A percentile compares a stretch with the other conserved stretches of the same genome.
Conservation (phyloP, 2,113 vertebrate genomes). For the Oreochromis aureus region DNA sequence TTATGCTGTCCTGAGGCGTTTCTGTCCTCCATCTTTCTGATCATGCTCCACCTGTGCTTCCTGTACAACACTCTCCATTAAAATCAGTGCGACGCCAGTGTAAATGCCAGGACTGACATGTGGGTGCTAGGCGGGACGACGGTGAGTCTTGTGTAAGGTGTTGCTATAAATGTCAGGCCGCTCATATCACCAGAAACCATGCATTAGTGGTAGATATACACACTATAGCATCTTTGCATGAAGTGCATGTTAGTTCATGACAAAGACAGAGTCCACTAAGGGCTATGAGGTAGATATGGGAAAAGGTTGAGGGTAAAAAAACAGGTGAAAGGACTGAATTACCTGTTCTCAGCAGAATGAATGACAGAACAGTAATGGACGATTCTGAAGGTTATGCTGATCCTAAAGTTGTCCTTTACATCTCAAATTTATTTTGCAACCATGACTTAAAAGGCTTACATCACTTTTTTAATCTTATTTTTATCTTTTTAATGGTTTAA, state of each 20-base stretch:
- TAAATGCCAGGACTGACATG: slow-evolving; percentile 8
- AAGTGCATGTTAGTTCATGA: neutral
- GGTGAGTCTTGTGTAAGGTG: neutral
- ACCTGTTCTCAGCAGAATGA: neutral
- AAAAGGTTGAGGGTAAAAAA: neutral
- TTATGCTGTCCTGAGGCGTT: neutral
- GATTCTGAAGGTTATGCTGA: neutral
- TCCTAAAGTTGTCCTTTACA: neutral
- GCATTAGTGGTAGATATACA: neutral
- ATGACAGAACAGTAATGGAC: neutral
- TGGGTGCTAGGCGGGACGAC: neutral
- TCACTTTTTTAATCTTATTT: neutral
- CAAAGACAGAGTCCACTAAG: neutral
- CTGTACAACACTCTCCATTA: neutral
- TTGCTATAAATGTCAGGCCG: slow-evolving; percentile 5
- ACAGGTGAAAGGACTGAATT: neutral
- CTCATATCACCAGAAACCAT: neutral
- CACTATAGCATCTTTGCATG: neutral
- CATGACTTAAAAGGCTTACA: neutral
- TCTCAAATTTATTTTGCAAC: neutral
- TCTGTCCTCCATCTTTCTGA: neutral
- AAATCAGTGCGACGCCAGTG: neutral
- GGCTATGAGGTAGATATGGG: accelerated
- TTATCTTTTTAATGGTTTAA: neutral
- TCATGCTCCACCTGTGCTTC: neutral